Evolutionary conservation across 2,888 invertebrate genomes (phyloP).

Genomic region (Apamea monoglypha): DNA sequence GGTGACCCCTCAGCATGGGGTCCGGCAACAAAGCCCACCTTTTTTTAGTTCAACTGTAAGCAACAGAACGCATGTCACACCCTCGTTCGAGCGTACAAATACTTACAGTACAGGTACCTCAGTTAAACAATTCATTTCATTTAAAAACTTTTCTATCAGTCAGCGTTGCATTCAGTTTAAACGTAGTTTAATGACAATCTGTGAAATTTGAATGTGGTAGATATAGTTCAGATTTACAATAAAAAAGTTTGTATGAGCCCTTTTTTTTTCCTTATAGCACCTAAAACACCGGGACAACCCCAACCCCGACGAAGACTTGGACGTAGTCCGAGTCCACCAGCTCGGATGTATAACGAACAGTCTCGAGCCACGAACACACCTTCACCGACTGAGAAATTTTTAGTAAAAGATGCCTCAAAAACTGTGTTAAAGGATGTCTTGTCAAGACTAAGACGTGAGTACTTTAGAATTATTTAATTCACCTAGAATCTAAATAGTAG

Average conservation of each 20-base stretch:
- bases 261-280: constrained; percentile 49
- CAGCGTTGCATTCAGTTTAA: neutral
- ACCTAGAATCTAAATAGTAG: neutral
- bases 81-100: constrained; percentile 54
- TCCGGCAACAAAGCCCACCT: constrained; percentile 61
- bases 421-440: constrained; percentile 76
- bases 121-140: neutral
- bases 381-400: constrained; percentile 64
- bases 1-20: constrained; percentile 74
- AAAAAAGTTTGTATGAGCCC: neutral
- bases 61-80: constrained; percentile 62
- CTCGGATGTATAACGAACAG: constrained; percentile 72
- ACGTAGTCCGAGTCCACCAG: constrained; percentile 85
- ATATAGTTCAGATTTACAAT: neutral
- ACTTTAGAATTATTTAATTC: neutral
- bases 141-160: neutral
- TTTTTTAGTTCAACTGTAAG: constrained; percentile 24
- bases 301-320: constrained; percentile 81
- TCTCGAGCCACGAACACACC: constrained; percentile 83
- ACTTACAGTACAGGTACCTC: constrained; percentile 69
- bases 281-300: constrained; percentile 68
- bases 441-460: constrained; percentile 82
- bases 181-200: too few relatives aligned
- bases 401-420: constrained; percentile 74
- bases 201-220: neutral